These are phyloP conservation scores for Phymastichus coffea DNA, from an alignment of 1,140 invertebrate genomes.

Conservation along the genomic window DNA sequence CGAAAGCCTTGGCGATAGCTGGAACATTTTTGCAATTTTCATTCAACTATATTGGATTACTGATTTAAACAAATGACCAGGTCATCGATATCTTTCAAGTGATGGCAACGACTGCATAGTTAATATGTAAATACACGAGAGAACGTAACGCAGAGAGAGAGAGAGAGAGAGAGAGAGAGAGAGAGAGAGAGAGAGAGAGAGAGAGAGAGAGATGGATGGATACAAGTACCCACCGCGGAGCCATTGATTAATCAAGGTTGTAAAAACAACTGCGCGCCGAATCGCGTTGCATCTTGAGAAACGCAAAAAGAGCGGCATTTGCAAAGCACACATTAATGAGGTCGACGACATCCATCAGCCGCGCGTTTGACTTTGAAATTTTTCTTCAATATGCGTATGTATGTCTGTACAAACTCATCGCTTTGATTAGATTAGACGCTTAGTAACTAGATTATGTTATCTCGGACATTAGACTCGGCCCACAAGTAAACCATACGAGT, in stretches of 20 bases:
- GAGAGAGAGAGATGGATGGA: neutral
- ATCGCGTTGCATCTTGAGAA: neutral
- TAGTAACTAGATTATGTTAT: slow-evolving; percentile 59
- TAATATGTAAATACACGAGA: too few species aligned
- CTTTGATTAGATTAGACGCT: slow-evolving; percentile 57
- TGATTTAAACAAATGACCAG: too few species aligned
- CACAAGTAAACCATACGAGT: too few species aligned
- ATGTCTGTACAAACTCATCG: slow-evolving; percentile 43
- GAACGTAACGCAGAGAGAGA: too few species aligned
- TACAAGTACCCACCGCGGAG: neutral
- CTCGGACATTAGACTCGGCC: slow-evolving; percentile 53
- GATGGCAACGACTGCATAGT: too few species aligned
- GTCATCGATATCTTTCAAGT: too few species aligned
- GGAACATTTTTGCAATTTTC: too few species aligned
- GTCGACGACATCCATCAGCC: slow-evolving; percentile 19
- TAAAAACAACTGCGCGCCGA: neutral
- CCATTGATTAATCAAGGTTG: slow-evolving; percentile 1
- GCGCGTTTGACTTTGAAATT: slow-evolving; percentile 23
- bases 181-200: neutral
- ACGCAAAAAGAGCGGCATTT: neutral
- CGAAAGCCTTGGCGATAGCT: too few species aligned
- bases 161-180: slow-evolving; percentile 1
- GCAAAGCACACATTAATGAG: slow-evolving; percentile 22
- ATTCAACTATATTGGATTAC: too few species aligned
- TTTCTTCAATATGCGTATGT: slow-evolving; percentile 27